Evolutionary conservation across 1,140 invertebrate species (phyloP), one percentile per base, ranked within the genome.

Genomic region (Lethrus apterus): DNA sequence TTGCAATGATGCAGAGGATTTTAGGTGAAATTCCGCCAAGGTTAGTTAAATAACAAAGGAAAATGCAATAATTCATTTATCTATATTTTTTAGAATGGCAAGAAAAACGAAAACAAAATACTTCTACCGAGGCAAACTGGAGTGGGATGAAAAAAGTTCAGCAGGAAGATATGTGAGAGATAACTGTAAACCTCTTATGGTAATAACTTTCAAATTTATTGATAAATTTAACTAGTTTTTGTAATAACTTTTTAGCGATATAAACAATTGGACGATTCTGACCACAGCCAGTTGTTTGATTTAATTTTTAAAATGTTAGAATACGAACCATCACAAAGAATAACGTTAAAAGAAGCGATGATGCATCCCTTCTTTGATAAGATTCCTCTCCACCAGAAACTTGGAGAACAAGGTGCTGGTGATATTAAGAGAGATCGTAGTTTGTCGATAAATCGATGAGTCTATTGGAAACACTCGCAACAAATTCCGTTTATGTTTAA

Each of bases 1-100:
- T 99, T 59, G 97, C 96, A 34, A 99, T 99, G 94, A 99, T 99
- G 94, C 94, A 99, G 67, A 76, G 95, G 58, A 98, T 99, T 59
- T 75, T 99, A 29, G 95, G 96, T 33, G 82, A 87, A 49, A 85
- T 99, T 65, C 96, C 95, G 31, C 87, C 90, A 70, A 81, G 93
- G 76, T 76, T 62, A 53, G 24, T 24, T 36, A 17, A 9, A 19
- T n/a, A n/a, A n/a, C n/a, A n/a, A n/a, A n/a, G n/a, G n/a, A n/a
- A n/a, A n/a, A n/a, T n/a, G n/a, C n/a, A n/a, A n/a, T n/a, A n/a
- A n/a, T n/a, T n/a, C 24, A 19, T 36, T 36, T 36, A 20, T 20
- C 13, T 36, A 20, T 10, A 69, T 50, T 50, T 61, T 64, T 38
- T 63, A 83, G 81, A 70, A 95, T 98, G 93, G 84, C 88, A 11